Base-by-base conservation (phyloP, 2,797 vertebrate genomes). In the Odontamblyopus rebecca region DNA sequence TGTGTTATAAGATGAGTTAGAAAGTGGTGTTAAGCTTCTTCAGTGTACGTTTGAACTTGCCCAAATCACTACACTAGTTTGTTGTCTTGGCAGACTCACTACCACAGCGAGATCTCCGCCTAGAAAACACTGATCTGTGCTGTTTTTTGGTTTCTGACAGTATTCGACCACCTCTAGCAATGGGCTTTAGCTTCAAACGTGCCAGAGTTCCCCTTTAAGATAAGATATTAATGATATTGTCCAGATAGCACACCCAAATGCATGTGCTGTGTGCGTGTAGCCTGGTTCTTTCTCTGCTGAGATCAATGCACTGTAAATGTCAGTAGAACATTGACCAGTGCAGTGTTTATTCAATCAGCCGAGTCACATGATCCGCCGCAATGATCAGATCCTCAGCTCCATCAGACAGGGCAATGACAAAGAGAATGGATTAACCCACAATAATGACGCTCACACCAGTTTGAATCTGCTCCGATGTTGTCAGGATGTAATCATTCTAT, bases 321-420 rank as follows among this genome's bases (percentile, higher is more conserved):
- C 61, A 44, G 9, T 11, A 5, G 32, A 41, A 63, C 61, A 41
- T 63, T 26, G 35, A 26, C 61, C 35, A 44, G 32, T 26, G n/a
- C 61, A 38, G 61, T 63, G 61, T 63, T 63, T 44, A 63, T 41
- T 44, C 35, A 41, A 35, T 63, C 30, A 30, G 59, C 6, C 16
- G 27, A 15, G 9, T 11, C 16, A 35, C 61, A 63, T 38, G 38
- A 19, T 38, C 61, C 41, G n/a, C 32, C 26, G n/a, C 38, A 26
- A 44, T 44, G 38, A 63, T 23, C 32, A n/a, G 19, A 13, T 44
- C 32, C 18, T 62, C 30, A 19, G 61, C 61, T 35, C 61, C 19
- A 44, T 63, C 61, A 44, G 7, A 63, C 61, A 44, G 61, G 61
- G 44, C 44, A 63, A 63, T 63, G 9, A 63, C 61, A 63, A 26